Percentiles rank a stretch among this genome's conserved stretches.
Conservation (phyloP, 2,113 vertebrate genomes). For the Dipodomys ordii region DNA sequence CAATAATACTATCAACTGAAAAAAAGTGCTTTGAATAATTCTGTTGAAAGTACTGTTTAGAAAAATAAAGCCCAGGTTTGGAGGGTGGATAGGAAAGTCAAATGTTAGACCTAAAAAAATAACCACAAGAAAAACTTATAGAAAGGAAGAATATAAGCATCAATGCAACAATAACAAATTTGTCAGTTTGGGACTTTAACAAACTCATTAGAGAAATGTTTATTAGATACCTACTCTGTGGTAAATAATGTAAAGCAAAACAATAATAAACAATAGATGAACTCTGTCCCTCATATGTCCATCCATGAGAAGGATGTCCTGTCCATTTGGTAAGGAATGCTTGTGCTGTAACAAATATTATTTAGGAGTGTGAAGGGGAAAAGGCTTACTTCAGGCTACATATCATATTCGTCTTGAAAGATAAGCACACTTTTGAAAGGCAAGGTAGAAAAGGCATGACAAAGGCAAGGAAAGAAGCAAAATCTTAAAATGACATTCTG, state of each 20-base stretch:
- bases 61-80: neutral
- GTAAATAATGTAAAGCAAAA: slow-evolving; percentile 6
- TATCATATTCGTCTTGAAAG: neutral
- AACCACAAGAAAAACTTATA: neutral
- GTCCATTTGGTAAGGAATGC: neutral
- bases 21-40: slow-evolving; percentile 6
- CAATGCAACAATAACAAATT: neutral
- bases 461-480: neutral
- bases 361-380: neutral
- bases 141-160: neutral
- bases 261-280: neutral
- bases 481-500: neutral
- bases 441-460: neutral
- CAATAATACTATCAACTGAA: too few species aligned
- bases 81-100: neutral
- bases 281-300: neutral
- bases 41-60: neutral
- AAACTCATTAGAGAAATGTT: too few species aligned
- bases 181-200: neutral
- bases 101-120: neutral
- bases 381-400: neutral
- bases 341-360: neutral
- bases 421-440: slow-evolving; percentile 19
- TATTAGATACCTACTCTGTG: neutral
- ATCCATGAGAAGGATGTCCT: neutral